Evolutionary conservation across 2,888 invertebrate species (phyloP), one percentile per base, ranked within the genome.

Genomic region (Encarsia formosa): DNA sequence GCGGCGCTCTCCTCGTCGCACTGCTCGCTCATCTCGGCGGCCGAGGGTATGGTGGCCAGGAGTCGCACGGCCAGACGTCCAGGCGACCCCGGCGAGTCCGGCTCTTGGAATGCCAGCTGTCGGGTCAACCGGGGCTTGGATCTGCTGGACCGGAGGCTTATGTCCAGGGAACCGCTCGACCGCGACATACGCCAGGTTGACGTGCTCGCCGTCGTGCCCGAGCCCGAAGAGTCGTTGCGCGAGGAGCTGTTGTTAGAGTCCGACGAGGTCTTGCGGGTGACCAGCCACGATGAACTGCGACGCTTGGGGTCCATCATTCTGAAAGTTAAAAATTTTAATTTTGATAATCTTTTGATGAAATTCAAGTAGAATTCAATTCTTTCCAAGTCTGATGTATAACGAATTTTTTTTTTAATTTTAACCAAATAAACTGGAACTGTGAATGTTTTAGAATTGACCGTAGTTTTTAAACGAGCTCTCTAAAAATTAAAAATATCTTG

Each of bases 201-300:
- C 16, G 93, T 93, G 65, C 89, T 90, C 22, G 91, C 91, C 2
- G 91, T 91, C 16, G 91, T 91, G 20, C 84, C 86, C 5, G 92
- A 91, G 2, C 91, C 91, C 0, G 91, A 91, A 13, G 92, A 93
- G 74, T 94, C 93, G 75, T 93, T 93, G 45, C 93, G 79, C 19
- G 92, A 92, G 64, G 88, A 91, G 40, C 91, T 91, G 60, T 93
- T 76, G 75, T 91, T 93, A 5, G 93, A 93, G 71, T 94, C 93
- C 73, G 93, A 92, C 11, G 91, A 91, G 0, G 92, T 90, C 76
- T 93, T 93, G 46, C 92, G 79, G n/a, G 91, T 90, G 22, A 92
- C 87, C 55, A 91, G 77, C 92, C 92, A 92, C 1, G 91, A 90
- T 0, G 91, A 88, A 41, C 91, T 87, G 59, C 91, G 80, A 47